Conservation (phyloP, 2,888 invertebrate species). For the Stenurella melanura region DNA sequence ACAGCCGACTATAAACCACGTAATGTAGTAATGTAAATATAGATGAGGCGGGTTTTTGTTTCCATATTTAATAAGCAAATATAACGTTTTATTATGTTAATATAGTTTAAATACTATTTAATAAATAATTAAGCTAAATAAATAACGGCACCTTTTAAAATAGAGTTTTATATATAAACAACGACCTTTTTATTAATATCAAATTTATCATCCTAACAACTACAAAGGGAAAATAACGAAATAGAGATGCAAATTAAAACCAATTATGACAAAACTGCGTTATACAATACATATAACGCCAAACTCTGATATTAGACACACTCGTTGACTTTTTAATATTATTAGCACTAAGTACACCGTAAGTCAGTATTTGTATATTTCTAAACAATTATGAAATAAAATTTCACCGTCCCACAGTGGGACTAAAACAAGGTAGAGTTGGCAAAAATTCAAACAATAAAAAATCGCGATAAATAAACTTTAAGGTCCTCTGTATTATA, state of each 20-base stretch:
- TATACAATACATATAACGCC: background rate
- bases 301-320: background rate
- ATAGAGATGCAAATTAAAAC: constrained; percentile 6
- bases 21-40: constrained; percentile 57
- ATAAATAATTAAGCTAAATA: constrained; percentile 48
- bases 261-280: background rate
- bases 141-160: constrained; percentile 53
- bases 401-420: too few species aligned
- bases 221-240: constrained; percentile 36
- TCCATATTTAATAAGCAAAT: constrained; percentile 53
- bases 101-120: constrained; percentile 62
- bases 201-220: constrained; percentile 32
- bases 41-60: constrained; percentile 53
- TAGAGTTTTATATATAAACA: constrained; percentile 45
- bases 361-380: too few species aligned
- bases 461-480: too few species aligned
- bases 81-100: constrained; percentile 53
- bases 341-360: too few species aligned
- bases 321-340: too few species aligned
- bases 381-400: too few species aligned
- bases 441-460: too few species aligned
- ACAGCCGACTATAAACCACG: constrained; percentile 51
- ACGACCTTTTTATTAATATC: constrained; percentile 46
- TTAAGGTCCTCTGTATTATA: too few species aligned
- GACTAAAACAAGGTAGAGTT: too few species aligned